Evolutionary conservation across 2,113 vertebrate genomes (phyloP).

Genomic region (Chaetops frenatus): DNA sequence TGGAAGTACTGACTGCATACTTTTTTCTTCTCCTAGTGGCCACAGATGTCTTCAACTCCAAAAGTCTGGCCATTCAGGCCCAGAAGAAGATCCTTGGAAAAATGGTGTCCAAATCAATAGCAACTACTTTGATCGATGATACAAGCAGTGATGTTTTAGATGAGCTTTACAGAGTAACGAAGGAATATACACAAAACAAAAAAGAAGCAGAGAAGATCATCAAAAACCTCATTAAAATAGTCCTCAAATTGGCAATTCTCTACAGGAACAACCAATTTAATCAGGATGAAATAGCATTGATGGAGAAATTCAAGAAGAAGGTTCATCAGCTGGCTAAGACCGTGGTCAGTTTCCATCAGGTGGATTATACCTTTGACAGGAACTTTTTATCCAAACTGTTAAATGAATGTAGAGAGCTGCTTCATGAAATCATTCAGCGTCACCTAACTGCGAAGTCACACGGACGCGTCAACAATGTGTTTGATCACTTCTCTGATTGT

Average conservation of each 20-base stretch:
- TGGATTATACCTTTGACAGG: slow-evolving; percentile 85
- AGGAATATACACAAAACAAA: slow-evolving; percentile 80
- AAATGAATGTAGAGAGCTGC: slow-evolving; percentile 77
- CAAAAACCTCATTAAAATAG: slow-evolving; percentile 85
- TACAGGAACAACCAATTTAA: slow-evolving; percentile 84
- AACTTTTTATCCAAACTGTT: slow-evolving; percentile 77
- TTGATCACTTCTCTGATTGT: slow-evolving; percentile 85
- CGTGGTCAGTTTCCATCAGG: slow-evolving; percentile 85
- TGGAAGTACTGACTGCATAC: neutral
- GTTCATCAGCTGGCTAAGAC: slow-evolving; percentile 86
- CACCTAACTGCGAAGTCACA: slow-evolving; percentile 85
- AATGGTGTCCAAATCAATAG: slow-evolving; percentile 85
- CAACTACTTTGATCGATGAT: slow-evolving; percentile 83
- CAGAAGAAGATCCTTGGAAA: slow-evolving; percentile 88
- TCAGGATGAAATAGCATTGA: slow-evolving; percentile 76
- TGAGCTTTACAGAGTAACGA: slow-evolving; percentile 83
- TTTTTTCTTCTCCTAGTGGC: slow-evolving; percentile 58
- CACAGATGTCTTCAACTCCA: slow-evolving; percentile 84
- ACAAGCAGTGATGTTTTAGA: slow-evolving; percentile 84
- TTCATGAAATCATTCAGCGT: slow-evolving; percentile 81
- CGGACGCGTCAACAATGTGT: slow-evolving; percentile 80
- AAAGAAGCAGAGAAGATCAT: slow-evolving; percentile 82
- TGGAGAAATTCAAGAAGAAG: slow-evolving; percentile 86
- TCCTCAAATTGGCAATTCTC: slow-evolving; percentile 83
- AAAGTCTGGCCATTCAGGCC: slow-evolving; percentile 84